These are phyloP conservation scores for Colostygia pectinataria DNA, from an alignment of 2,888 invertebrate species.

Conservation along the genomic window DNA sequence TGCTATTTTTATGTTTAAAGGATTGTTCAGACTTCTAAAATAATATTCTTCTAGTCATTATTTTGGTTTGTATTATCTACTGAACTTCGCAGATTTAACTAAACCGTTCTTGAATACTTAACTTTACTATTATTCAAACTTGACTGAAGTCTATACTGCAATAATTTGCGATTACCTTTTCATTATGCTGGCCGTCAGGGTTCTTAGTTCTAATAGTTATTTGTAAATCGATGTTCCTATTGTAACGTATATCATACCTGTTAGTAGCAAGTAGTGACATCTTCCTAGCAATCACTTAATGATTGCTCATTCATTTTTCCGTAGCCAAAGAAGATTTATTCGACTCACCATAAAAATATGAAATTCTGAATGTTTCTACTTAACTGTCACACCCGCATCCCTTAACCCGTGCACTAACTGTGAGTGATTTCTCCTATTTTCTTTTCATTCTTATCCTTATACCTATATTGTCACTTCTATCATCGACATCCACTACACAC, in stretches of 20 bases:
- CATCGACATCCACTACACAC: slow-evolving; percentile 74
- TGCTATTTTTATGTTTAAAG: slow-evolving; percentile 37
- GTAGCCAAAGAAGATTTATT: slow-evolving; percentile 72
- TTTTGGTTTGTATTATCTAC: slow-evolving; percentile 39
- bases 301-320: slow-evolving; percentile 73
- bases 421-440: slow-evolving; percentile 78
- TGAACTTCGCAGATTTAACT: slow-evolving; percentile 20
- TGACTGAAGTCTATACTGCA: slow-evolving; percentile 20
- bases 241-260: slow-evolving; percentile 37
- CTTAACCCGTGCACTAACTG: slow-evolving; percentile 79
- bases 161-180: slow-evolving; percentile 31
- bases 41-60: slow-evolving; percentile 42
- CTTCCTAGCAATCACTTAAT: slow-evolving; percentile 54
- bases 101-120: slow-evolving; percentile 23
- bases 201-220: slow-evolving; percentile 32
- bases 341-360: slow-evolving; percentile 68
- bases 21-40: slow-evolving; percentile 34
- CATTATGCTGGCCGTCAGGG: slow-evolving; percentile 33
- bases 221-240: slow-evolving; percentile 32
- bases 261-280: slow-evolving; percentile 37
- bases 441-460: slow-evolving; percentile 67
- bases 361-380: slow-evolving; percentile 75
- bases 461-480: slow-evolving; percentile 59
- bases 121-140: slow-evolving; percentile 24
- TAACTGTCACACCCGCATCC: slow-evolving; percentile 79